A percentile compares a stretch with the other conserved stretches of the same genome.
Conservation (phyloP, 2,888 invertebrate species). For the Gastracanthus pulcherrimus region DNA sequence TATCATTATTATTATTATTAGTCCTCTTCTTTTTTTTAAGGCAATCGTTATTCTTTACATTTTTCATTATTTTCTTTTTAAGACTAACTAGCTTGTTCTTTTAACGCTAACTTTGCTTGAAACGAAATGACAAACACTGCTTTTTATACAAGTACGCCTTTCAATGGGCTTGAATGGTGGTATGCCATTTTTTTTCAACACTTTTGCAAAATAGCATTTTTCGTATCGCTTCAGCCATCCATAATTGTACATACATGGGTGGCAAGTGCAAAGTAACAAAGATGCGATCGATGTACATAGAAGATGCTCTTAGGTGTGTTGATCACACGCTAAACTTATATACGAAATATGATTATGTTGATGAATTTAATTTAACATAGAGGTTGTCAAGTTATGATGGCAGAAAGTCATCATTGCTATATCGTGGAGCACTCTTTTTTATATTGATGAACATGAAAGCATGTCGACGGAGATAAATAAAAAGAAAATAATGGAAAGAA, state of each 20-base stretch:
- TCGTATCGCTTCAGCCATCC: slow-evolving; percentile 9
- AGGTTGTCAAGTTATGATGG: slow-evolving; percentile 27
- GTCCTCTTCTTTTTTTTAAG: too few species aligned
- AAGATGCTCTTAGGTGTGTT: slow-evolving; percentile 55
- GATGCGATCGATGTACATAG: slow-evolving; percentile 63
- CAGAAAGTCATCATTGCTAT: slow-evolving; percentile 30
- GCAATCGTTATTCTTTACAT: not conserved
- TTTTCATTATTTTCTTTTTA: too few species aligned
- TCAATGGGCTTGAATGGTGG: too few species aligned
- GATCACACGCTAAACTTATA: slow-evolving; percentile 53
- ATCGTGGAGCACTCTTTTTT: slow-evolving; percentile 21
- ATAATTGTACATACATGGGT: slow-evolving; percentile 45
- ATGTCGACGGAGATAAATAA: slow-evolving; percentile 44
- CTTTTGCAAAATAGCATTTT: not conserved
- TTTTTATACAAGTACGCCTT: too few species aligned
- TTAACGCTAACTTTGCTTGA: too few species aligned
- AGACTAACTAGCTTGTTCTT: not conserved
- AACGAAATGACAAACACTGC: too few species aligned
- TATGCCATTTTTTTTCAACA: too few species aligned
- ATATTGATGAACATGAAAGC: slow-evolving; percentile 29
- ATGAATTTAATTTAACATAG: slow-evolving; percentile 43
- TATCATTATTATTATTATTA: too few species aligned
- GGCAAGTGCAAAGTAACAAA: slow-evolving; percentile 58
- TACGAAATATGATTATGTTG: slow-evolving; percentile 61
- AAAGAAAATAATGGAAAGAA: slow-evolving; percentile 55